Percentiles rank a stretch among this genome's conserved stretches.
Conservation (phyloP, 2,888 invertebrate genomes). For the Chloroclystis v-ata region DNA sequence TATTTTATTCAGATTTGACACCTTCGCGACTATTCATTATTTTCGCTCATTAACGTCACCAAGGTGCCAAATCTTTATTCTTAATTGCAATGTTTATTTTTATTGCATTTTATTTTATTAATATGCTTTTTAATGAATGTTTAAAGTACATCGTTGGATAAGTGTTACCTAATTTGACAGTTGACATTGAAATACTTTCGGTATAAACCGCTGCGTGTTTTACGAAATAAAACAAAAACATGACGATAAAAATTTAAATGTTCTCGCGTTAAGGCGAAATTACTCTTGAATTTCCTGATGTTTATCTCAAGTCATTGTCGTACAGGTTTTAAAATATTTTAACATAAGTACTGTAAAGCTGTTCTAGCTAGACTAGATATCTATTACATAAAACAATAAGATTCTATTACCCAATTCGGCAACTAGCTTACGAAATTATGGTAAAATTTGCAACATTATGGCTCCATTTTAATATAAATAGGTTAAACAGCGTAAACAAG, state of each 20-base stretch:
- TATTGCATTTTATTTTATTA: conserved; percentile 15
- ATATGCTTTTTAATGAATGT: conserved; percentile 47
- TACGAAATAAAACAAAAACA: conserved; percentile 41
- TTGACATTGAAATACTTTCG: conserved; percentile 37
- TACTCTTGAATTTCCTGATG: conserved; percentile 51
- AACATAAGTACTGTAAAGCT: conserved; percentile 23
- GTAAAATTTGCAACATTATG: no score
- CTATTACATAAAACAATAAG: conserved; percentile 34
- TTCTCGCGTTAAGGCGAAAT: conserved; percentile 47
- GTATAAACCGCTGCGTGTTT: conserved; percentile 20
- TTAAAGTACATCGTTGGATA: conserved; percentile 37
- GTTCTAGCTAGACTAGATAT: conserved; percentile 23
- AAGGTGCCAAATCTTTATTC: conserved; percentile 27
- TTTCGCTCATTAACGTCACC: conserved; percentile 23
- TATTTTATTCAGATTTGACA: conserved; percentile 29
- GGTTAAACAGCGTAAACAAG: no score
- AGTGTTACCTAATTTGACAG: conserved; percentile 26
- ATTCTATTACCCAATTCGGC: conserved; percentile 10
- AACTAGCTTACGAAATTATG: not conserved
- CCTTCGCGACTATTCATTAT: conserved; percentile 30
- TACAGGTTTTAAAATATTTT: conserved; percentile 47
- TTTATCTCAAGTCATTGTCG: conserved; percentile 52
- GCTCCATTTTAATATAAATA: no score
- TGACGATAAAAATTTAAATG: conserved; percentile 52
- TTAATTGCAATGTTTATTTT: conserved; percentile 18